Evolutionary conservation across 2,113 vertebrate genomes (phyloP), one percentile per base, ranked within the genome.

Genomic region (Hiodon alosoides): DNA sequence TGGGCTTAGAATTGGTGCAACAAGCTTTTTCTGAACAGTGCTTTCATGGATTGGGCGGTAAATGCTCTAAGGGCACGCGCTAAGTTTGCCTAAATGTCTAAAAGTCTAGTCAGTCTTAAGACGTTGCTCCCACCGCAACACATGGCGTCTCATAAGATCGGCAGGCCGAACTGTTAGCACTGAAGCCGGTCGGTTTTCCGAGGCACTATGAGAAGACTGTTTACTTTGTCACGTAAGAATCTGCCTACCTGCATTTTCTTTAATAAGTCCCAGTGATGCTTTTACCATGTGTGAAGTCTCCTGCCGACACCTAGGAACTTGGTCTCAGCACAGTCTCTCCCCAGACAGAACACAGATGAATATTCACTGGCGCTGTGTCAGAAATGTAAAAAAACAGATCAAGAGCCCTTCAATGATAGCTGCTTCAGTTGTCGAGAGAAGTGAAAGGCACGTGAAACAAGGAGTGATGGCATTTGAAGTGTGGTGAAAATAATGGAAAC

Each of bases 1-100:
- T 81, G 81, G 83, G 79, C 79, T 79, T 81, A 87, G 84, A 81
- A 83, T 66, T 31, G 31, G 67, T 58, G 59, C 5, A 52, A 5
- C 83, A 80, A 79, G 79, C 81, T 85, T 84, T 79, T 74, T 77
- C 3, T 16, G 14, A 81, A 69, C 78, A 79, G 13, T 75, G 77
- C 52, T 84, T 73, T 72, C 48, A 1, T 55, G 81, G 75, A 1
- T 76, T 57, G 67, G 73, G 74, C 75, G 71, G 83, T 70, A 74
- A 50, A 71, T 54, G 71, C 65, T 46, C 66, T 69, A 54, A 1
- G 31, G 31, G 31, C 31, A 31, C 31, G 31, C 31, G 31, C 31
- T 31, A 31, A 31, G 31, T 66, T 66, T 66, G 4, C 64, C 64
- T 4, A 17, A 48, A 10, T 48, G 64, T 66, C 48, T 66, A 66